Evolutionary conservation across 1,140 invertebrate species (phyloP), one percentile per base, ranked within the genome.

Genomic region (Drosophila kanapiae): DNA sequence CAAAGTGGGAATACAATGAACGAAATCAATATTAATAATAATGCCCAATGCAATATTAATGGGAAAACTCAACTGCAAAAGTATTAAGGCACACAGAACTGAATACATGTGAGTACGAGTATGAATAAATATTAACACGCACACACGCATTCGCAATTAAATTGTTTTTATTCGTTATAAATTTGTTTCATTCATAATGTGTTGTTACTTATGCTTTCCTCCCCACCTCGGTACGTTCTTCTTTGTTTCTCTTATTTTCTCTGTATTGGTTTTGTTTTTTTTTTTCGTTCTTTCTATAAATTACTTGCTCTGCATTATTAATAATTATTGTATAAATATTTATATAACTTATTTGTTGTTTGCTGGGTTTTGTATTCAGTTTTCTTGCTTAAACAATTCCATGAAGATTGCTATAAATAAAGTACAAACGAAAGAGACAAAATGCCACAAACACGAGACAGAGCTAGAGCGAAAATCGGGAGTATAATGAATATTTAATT

Each of bases 31-130:
- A 84, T 78, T 79, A 82, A 68, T 83, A 84, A 84, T 75, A 81
- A 87, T 84, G 77, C 84, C 54, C 85, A 81, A 88, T 90, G 80
- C 84, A 88, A 88, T 88, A 90, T 88, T 88, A 88, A 88, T 88
- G 82, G 70, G 64, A 71, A 56, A 88, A 84, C 40, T 88, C 80
- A 90, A 90, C 78, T 72, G 65, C 51, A 84, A 88, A 88, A 78
- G 57, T 80, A 75, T 78, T 75, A 78, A 83, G 80, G 59, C 80
- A 82, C 68, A 75, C 67, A 68, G 33, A 72, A 72, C 61, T 38
- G 53, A 78, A 68, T 67, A 56, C 56, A 79, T 48, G 68, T 80
- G 74, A 61, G 56, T 69, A 69, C 75, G 75, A 77, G 75, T 69
- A 80, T 80, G 67, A 72, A 83, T 71, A 77, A 77, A 72, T 80